phyloP scores from a whole-genome alignment of 2,113 vertebrate species.

The Varanus komodoensis region DNA sequence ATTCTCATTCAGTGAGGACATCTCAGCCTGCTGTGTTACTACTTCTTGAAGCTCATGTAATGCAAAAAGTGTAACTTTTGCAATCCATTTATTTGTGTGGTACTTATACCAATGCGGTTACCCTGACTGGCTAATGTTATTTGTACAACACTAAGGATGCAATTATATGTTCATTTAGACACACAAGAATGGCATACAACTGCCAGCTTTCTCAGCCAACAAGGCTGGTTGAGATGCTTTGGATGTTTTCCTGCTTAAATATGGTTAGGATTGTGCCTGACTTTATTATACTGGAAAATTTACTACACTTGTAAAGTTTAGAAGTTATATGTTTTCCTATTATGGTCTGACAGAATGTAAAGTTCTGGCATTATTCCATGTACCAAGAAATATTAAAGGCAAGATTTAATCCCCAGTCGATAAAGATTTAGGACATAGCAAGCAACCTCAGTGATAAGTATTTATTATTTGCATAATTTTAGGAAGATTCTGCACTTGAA shows the following conservation, averaged over 20 bases:
- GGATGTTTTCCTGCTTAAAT: no score
- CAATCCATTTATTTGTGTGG: no score
- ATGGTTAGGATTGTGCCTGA: neutral
- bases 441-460: constrained; percentile 1
- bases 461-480: constrained; percentile 15
- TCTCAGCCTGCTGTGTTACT: neutral
- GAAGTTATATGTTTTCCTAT: neutral
- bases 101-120: neutral
- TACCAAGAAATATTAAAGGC: neutral
- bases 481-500: neutral
- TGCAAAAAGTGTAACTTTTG: neutral
- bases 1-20: neutral
- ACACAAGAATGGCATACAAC: no score
- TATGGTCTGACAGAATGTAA: neutral
- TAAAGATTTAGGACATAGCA: constrained; percentile 14
- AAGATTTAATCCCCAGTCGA: constrained; percentile 4
- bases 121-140: neutral
- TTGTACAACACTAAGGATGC: neutral
- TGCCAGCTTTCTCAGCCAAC: no score
- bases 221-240: no score
- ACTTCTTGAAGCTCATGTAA: neutral
- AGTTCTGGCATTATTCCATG: neutral
- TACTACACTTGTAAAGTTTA: neutral
- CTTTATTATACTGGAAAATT: neutral
- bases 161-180: no score